Conservation (phyloP, 1,140 invertebrate genomes). For the Ectropis grisescens region DNA sequence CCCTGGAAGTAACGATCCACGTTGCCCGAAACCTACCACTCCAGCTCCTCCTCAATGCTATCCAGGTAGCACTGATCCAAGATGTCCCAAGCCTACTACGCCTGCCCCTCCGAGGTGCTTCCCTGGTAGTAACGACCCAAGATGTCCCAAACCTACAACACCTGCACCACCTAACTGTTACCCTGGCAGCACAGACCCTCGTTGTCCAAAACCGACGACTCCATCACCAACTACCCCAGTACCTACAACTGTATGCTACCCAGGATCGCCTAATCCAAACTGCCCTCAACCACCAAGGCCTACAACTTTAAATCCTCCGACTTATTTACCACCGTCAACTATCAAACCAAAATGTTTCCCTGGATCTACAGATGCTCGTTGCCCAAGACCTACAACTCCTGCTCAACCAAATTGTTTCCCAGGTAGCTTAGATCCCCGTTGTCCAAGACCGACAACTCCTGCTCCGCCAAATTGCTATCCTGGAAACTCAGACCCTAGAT, state of each 20-base stretch:
- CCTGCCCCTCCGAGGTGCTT: conserved; percentile 33
- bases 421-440: conserved; percentile 5
- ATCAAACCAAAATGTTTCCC: conserved; percentile 19
- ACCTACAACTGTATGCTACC: conserved; percentile 19
- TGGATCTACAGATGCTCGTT: conserved; percentile 22
- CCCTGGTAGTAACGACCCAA: conserved; percentile 55
- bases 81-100: conserved; percentile 38
- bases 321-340: conserved; percentile 14
- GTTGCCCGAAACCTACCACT: conserved; percentile 27
- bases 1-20: conserved; percentile 34
- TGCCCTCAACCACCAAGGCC: conserved; percentile 29
- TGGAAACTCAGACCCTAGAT: conserved; percentile 35
- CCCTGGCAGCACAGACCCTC: conserved; percentile 15
- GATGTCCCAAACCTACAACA: conserved; percentile 20
- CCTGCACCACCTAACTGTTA: conserved; percentile 20
- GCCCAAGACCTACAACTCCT: conserved; percentile 11
- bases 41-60: conserved; percentile 27
- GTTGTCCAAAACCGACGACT: conserved; percentile 21
- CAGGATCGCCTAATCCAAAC: conserved; percentile 35
- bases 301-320: conserved; percentile 45
- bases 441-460: conserved; percentile 4
- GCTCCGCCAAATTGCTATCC: conserved; percentile 27
- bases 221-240: conserved; percentile 24
- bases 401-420: conserved; percentile 16
- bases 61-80: conserved; percentile 47